Conservation (phyloP, 2,888 invertebrate genomes). For the Eupithecia centaureata region DNA sequence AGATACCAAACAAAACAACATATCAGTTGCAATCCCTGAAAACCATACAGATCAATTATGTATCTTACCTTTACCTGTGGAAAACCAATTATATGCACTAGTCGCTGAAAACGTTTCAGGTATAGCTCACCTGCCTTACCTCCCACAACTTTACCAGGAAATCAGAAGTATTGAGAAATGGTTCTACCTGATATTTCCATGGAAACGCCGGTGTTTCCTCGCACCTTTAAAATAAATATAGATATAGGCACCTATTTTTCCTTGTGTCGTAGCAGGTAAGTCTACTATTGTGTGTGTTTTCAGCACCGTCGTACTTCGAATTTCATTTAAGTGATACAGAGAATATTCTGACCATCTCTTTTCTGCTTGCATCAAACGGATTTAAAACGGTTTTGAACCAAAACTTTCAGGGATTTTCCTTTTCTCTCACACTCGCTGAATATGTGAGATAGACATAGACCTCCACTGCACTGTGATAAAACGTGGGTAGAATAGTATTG, state of each 20-base stretch:
- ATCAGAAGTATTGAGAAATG: constrained; percentile 51
- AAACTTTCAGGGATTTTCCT: neutral
- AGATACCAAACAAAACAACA: neutral
- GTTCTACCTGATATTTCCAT: constrained; percentile 35
- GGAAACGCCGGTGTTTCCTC: neutral
- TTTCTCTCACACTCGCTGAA: neutral
- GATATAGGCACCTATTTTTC: neutral
- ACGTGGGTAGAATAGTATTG: neutral
- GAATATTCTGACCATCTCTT: neutral
- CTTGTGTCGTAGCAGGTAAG: neutral
- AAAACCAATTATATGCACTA: too few species aligned
- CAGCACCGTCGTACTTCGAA: neutral
- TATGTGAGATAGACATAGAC: neutral
- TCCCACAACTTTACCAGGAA: constrained; percentile 70
- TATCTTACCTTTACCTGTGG: too few species aligned
- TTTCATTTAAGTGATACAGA: neutral
- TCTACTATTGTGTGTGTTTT: neutral
- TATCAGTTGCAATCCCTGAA: too few species aligned
- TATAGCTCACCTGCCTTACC: constrained; percentile 65
- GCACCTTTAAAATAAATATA: neutral
- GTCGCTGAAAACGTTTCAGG: constrained; percentile 47
- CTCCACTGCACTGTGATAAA: neutral
- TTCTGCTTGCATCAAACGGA: neutral
- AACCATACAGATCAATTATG: neutral
- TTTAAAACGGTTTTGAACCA: neutral